These are phyloP conservation scores for Cyclargus thomasi DNA, from an alignment of 1,140 invertebrate species.

Conservation along the genomic window DNA sequence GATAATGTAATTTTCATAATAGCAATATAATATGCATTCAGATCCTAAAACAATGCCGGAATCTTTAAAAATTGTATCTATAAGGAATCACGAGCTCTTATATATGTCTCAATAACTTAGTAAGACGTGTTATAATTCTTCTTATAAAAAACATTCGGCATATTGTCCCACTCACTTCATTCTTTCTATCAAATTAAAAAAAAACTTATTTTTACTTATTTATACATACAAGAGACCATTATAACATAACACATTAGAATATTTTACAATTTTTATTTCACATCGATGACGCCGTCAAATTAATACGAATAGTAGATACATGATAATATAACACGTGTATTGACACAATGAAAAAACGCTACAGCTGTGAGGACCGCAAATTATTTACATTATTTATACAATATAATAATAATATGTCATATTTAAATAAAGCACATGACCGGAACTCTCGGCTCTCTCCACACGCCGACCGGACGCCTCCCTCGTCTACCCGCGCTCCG, in stretches of 20 bases:
- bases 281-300: neutral
- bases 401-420: neutral
- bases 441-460: conserved; percentile 9
- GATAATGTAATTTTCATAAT: too few species aligned
- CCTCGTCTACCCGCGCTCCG: conserved; percentile 32
- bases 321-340: neutral
- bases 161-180: too few species aligned
- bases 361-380: neutral
- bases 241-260: neutral
- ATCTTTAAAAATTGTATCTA: too few species aligned
- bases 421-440: neutral
- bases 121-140: too few species aligned
- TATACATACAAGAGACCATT: too few species aligned
- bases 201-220: too few species aligned
- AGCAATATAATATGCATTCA: too few species aligned
- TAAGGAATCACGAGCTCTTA: too few species aligned
- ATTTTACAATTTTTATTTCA: neutral
- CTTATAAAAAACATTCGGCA: too few species aligned
- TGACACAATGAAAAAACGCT: neutral
- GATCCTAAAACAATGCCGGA: too few species aligned
- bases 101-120: too few species aligned
- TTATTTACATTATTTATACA: conserved; percentile 1
- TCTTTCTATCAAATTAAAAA: too few species aligned
- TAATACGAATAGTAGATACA: neutral
- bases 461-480: conserved; percentile 28